Conservation (phyloP, 1,140 invertebrate species). For the Pantala flavescens region DNA sequence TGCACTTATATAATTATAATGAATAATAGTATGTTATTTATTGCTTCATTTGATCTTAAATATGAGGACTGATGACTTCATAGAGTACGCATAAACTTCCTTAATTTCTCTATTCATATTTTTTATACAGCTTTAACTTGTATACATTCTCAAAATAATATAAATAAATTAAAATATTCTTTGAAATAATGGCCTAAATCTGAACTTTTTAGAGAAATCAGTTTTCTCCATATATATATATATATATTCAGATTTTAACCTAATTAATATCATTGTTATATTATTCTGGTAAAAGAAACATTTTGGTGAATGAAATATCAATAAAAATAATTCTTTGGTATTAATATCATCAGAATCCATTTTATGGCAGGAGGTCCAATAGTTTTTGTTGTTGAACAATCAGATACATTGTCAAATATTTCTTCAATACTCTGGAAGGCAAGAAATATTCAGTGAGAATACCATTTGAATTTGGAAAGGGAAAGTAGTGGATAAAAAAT, state of each 20-base stretch:
- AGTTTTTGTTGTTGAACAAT: neutral
- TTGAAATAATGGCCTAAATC: neutral
- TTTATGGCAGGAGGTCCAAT: neutral
- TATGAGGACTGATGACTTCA: too few relatives aligned
- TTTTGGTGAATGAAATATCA: neutral
- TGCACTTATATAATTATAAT: neutral
- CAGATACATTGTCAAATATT: neutral
- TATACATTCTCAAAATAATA: neutral
- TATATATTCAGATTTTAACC: neutral
- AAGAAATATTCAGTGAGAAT: neutral
- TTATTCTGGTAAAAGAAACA: neutral
- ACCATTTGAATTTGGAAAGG: neutral
- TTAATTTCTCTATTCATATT: neutral
- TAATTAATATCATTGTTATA: neutral
- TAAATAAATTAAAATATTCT: neutral
- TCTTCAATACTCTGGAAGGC: neutral
- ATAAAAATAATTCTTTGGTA: neutral
- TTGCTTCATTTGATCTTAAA: neutral
- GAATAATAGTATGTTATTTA: neutral
- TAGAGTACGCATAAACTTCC: neutral
- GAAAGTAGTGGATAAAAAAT: neutral
- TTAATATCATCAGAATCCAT: conserved; percentile 1
- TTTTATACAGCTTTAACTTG: neutral
- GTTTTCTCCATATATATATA: neutral
- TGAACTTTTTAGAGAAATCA: neutral